phyloP scores from a whole-genome alignment of 37 sponge, comb jelly and placozoan species.

The Ephydatia muelleri region DNA sequence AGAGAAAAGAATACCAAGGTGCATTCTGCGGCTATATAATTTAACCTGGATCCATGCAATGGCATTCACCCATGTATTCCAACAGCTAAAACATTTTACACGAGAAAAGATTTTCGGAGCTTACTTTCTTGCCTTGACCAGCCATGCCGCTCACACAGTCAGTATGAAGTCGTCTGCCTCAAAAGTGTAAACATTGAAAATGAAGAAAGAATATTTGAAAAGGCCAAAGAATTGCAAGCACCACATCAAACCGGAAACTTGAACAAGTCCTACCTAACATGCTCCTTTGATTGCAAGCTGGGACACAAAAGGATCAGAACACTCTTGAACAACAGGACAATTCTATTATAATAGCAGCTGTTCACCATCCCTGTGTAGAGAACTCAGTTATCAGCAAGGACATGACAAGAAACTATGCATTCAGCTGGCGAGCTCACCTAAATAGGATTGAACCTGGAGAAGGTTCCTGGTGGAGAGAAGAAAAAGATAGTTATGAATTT shows the following conservation, averaged over 20 bases:
- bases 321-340: background rate
- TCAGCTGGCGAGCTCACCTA: background rate
- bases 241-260: constrained; percentile 9
- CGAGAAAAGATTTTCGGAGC: constrained; percentile 14
- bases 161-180: constrained; percentile 8
- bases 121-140: constrained; percentile 9
- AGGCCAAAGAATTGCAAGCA: constrained; percentile 15
- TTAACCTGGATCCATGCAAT: constrained; percentile 11
- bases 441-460: background rate
- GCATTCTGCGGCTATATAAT: constrained; percentile 25
- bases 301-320: background rate
- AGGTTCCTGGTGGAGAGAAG: background rate
- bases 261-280: constrained; percentile 10
- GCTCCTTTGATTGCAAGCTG: constrained; percentile 19
- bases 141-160: constrained; percentile 16
- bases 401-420: background rate
- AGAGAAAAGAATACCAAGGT: background rate
- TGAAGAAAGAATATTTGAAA: constrained; percentile 26
- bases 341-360: background rate
- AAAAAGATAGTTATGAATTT: background rate
- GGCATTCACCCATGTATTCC: constrained; percentile 2
- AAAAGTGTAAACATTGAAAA: constrained; percentile 12
- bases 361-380: background rate
- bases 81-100: background rate
- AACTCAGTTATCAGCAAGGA: background rate